Percentiles rank a stretch among this genome's conserved stretches.
phyloP scores from a whole-genome alignment of 1,140 invertebrate species.

The Drosophila nebulosa region DNA sequence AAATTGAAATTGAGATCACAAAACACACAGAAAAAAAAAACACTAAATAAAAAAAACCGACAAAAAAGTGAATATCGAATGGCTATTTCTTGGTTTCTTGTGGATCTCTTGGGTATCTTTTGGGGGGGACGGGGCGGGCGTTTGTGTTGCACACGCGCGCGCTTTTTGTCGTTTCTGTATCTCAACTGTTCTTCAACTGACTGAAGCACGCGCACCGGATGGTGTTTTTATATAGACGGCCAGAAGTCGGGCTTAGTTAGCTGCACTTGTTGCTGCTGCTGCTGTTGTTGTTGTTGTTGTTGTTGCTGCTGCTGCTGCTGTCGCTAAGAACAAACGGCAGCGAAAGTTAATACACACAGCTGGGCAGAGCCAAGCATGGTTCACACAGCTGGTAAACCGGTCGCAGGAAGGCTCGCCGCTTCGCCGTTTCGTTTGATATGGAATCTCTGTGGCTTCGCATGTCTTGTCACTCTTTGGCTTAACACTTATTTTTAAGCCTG shows the following conservation, averaged over 20 bases:
- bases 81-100: too few relatives aligned
- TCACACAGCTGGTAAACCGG: slow-evolving; percentile 67
- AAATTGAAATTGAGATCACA: slow-evolving; percentile 9
- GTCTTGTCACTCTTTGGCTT: slow-evolving; percentile 1
- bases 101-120: too few relatives aligned
- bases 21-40: not conserved
- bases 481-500: slow-evolving; percentile 28
- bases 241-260: slow-evolving; percentile 27
- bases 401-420: slow-evolving; percentile 7
- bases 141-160: slow-evolving; percentile 55
- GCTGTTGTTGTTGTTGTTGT: slow-evolving; percentile 29
- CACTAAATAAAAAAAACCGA: too few relatives aligned
- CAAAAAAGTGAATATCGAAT: slow-evolving; percentile 24
- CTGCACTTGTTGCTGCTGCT: slow-evolving; percentile 5
- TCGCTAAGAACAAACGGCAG: slow-evolving; percentile 62
- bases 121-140: not conserved
- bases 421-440: slow-evolving; percentile 8
- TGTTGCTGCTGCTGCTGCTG: slow-evolving; percentile 12
- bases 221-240: slow-evolving; percentile 65
- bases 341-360: slow-evolving; percentile 66
- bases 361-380: slow-evolving; percentile 11
- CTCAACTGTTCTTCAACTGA: slow-evolving; percentile 68
- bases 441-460: slow-evolving; percentile 9
- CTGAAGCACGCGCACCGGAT: slow-evolving; percentile 67
- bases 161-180: slow-evolving; percentile 23